Evolutionary conservation across 2,888 invertebrate species (phyloP), one percentile per base, ranked within the genome.

Genomic region (Matsumyia berberina): DNA sequence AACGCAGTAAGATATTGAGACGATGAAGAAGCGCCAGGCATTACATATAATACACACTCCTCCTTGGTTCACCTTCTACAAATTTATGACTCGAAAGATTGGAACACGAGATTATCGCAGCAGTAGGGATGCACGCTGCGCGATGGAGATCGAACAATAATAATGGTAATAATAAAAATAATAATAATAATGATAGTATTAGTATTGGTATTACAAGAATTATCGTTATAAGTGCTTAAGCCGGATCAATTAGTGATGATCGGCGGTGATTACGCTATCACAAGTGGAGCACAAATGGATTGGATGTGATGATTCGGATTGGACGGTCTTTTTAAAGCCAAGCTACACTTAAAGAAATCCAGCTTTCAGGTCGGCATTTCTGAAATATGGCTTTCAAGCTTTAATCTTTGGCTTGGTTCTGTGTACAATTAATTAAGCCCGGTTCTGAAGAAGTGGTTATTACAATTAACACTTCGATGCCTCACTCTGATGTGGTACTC

Each of bases 1-100:
- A 24, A 24, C 24, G 11, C 9, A 58, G 33, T 29, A 53, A 70
- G 64, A 62, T 57, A 51, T 44, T 31, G 60, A 69, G 37, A 9
- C 51, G 62, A 51, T 35, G 70, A 29, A 77, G 81, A 80, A 85
- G 85, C 85, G 85, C 85, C 85, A 85, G 80, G 70, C 70, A 80
- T 58, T 67, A 70, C 83, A 78, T 67, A 69, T 73, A 64, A 69
- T 58, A 64, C 46, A 74, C 24, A 24, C 24, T 24, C 24, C 83
- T 62, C 73, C 73, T 79, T 74, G 51, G 69, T 51, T 64, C 79
- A 69, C 80, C 80, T 74, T 76, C 73, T 44, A 80, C 46, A 69
- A 80, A 85, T 85, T 80, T 74, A 85, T 44, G 85, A 76, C 70
- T 74, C 64, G 51, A 39, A 42, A 85, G 85, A 85, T 85, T 70